phyloP scores from a whole-genome alignment of 2,888 invertebrate genomes.

The Drosophila monieri region DNA sequence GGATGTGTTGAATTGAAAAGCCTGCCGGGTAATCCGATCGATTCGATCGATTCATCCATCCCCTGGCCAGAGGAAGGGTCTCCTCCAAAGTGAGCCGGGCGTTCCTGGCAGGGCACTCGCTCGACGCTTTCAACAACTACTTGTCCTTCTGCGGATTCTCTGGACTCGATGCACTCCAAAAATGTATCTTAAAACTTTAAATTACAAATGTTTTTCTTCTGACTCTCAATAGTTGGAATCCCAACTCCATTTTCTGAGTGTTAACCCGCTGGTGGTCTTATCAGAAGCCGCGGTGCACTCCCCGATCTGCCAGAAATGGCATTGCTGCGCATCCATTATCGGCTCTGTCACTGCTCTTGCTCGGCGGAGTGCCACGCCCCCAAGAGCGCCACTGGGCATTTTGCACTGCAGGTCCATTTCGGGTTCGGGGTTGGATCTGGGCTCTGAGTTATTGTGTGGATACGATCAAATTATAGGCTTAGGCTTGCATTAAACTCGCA shows the following conservation, averaged over 20 bases:
- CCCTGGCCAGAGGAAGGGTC: not conserved
- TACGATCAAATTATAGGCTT: conserved; percentile 79
- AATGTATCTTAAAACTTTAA: not conserved
- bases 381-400: conserved; percentile 72
- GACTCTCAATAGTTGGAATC: not conserved
- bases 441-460: conserved; percentile 78
- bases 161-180: conserved; percentile 13
- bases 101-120: conserved; percentile 64
- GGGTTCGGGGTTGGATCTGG: conserved; percentile 5
- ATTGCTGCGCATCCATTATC: conserved; percentile 76
- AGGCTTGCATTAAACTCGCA: conserved; percentile 75
- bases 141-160: conserved; percentile 32
- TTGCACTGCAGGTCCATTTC: conserved; percentile 41
- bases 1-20: conserved; percentile 80
- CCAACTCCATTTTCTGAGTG: conserved; percentile 3
- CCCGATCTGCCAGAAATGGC: conserved; percentile 78
- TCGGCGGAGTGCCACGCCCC: conserved; percentile 45
- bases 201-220: not conserved
- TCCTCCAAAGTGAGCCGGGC: conserved; percentile 63
- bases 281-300: conserved; percentile 82
- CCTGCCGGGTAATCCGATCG: conserved; percentile 80
- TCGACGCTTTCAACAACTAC: conserved; percentile 80
- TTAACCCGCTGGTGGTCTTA: conserved; percentile 80
- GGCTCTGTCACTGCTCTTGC: conserved; percentile 56
- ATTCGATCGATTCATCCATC: conserved; percentile 18